Base-by-base conservation (phyloP, 2,888 invertebrate species). In the Teleiodes luculella region DNA sequence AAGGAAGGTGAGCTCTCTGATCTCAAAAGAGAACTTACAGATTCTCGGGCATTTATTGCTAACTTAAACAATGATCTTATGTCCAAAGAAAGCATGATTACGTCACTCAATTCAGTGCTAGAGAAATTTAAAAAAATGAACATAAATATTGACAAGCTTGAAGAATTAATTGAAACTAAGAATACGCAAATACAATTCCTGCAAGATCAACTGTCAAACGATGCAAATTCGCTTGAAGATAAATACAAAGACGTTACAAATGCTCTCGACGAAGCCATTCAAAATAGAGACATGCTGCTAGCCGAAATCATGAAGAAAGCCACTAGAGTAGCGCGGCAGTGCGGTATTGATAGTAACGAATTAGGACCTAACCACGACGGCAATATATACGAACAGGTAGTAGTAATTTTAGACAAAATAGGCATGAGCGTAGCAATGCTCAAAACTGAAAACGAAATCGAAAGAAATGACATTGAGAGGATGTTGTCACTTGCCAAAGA, bases 371-470 rank as follows among this genome's bases (percentile, higher is more conserved):
- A 10, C 5, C 2, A 43, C 8, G 43, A 56, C 36, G 59, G 60
- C 55, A 54, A 48, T 14, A 57, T 13, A 56, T 66, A 70, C 51
- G 70, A 78, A 43, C 57, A 61, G 55, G 72, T 83, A 47, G 46
- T 72, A 31, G 41, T 63, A n/a, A 66, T 64, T 1, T 67, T 86
- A 50, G 71, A 81, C 13, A 68, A 70, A 62, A 69, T 82, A 53
- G 56, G 56, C 14, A 63, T 43, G 16, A 36, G 13, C 18, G 16
- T 49, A n/a, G 35, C 18, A 7, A 13, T 36, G 61, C 56, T 53
- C 49, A 60, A 13, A 62, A 31, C 36, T n/a, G 24, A 49, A 49
- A 49, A 36, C 24, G 49, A 49, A 8, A 16, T 31, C 13, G 35
- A 49, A 20, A n/a, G 46, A 2, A 31, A 10, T 28, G 47, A 66